Conservation (phyloP, 2,888 invertebrate genomes). For the Aporophyla nigra region DNA sequence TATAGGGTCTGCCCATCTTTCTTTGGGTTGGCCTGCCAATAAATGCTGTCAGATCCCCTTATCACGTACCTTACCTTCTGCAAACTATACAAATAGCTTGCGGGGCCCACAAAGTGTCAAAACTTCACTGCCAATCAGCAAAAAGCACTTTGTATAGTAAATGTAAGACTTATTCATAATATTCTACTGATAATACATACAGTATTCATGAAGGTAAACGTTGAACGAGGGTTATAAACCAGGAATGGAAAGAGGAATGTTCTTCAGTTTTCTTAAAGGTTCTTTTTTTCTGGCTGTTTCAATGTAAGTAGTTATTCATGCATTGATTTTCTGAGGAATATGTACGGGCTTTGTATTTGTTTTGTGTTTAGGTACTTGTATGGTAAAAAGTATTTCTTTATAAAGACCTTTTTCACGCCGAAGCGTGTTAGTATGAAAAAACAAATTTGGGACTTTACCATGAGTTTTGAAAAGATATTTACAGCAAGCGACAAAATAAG, state of each 20-base stretch:
- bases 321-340: slow-evolving; percentile 32
- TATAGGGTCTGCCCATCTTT: not conserved
- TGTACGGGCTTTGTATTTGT: not conserved
- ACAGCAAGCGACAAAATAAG: too few species aligned
- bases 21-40: not conserved
- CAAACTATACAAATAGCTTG: slow-evolving; percentile 18
- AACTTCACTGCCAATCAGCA: slow-evolving; percentile 23
- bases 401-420: not conserved
- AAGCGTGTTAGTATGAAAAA: not conserved
- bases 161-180: slow-evolving; percentile 41
- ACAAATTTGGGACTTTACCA: not conserved
- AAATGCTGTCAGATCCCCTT: slow-evolving; percentile 6
- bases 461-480: not conserved
- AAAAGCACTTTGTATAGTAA: slow-evolving; percentile 35
- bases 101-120: slow-evolving; percentile 18
- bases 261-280: slow-evolving; percentile 24
- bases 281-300: slow-evolving; percentile 22
- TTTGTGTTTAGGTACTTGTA: not conserved
- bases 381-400: not conserved
- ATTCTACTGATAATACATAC: slow-evolving; percentile 45
- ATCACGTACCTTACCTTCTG: slow-evolving; percentile 1
- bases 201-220: slow-evolving; percentile 60
- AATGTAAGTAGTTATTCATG: slow-evolving; percentile 39
- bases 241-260: slow-evolving; percentile 28
- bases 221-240: slow-evolving; percentile 36